These are phyloP conservation scores for Charina bottae DNA, from an alignment of 2,113 vertebrate species.

Conservation along the genomic window DNA sequence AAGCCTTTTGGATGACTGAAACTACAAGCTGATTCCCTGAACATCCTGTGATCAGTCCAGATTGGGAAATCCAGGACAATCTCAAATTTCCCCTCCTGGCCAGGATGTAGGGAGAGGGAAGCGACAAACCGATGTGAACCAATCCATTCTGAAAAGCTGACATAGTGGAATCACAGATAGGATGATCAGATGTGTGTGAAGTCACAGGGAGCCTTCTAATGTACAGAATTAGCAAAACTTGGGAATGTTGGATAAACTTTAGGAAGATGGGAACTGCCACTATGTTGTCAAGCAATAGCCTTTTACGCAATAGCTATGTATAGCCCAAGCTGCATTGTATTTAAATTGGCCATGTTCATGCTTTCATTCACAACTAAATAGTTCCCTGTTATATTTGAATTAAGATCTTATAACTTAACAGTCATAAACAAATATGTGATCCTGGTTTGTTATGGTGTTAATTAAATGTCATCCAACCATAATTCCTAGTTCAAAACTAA, in stretches of 20 bases:
- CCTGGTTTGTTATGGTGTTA: neutral
- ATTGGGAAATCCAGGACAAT: slow-evolving; percentile 26
- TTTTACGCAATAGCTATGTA: neutral
- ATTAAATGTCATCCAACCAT: neutral
- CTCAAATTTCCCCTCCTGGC: neutral
- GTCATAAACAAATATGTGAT: neutral
- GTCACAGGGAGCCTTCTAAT: neutral
- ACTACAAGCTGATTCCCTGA: neutral
- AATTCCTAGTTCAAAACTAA: neutral
- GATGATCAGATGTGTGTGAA: neutral
- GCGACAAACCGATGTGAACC: neutral
- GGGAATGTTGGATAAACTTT: neutral
- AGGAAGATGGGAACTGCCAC: neutral
- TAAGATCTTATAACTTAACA: neutral
- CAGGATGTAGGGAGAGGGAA: slow-evolving; percentile 1
- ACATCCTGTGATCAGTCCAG: neutral
- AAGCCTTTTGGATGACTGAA: neutral
- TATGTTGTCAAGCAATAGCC: neutral
- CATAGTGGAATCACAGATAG: neutral
- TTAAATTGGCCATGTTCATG: neutral
- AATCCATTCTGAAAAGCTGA: neutral
- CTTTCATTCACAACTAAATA: neutral
- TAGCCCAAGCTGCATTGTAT: neutral
- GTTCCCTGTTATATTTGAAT: neutral
- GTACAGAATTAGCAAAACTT: neutral